Conservation (phyloP, 2,888 invertebrate species). For the Lasioglossum pauxillum region DNA sequence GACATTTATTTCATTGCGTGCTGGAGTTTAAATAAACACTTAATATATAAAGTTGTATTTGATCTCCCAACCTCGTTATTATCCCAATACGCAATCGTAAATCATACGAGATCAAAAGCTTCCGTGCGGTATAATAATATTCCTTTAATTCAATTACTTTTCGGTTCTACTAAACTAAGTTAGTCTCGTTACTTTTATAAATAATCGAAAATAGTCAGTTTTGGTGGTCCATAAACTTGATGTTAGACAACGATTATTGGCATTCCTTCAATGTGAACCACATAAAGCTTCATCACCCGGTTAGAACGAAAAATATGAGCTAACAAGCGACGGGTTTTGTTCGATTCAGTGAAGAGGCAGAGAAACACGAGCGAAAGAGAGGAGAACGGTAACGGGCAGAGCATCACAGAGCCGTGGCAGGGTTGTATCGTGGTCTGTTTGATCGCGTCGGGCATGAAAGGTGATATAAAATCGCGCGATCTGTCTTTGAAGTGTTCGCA, state of each 20-base stretch:
- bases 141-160: too few species aligned
- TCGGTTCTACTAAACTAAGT: too few species aligned
- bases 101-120: too few species aligned
- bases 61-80: too few species aligned
- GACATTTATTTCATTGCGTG: too few species aligned
- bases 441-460: not conserved
- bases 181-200: too few species aligned
- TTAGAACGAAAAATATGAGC: not conserved
- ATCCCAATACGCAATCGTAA: too few species aligned
- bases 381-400: not conserved
- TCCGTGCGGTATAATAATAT: too few species aligned
- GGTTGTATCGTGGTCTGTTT: not conserved
- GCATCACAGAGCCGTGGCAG: not conserved
- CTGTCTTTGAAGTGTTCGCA: conserved; percentile 60
- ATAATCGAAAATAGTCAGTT: too few species aligned
- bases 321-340: not conserved
- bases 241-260: not conserved
- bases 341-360: not conserved
- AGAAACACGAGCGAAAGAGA: not conserved
- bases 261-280: not conserved
- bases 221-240: not conserved
- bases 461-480: conserved; percentile 56
- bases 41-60: too few species aligned
- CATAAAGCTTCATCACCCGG: not conserved
- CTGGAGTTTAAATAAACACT: too few species aligned